Conservation (phyloP, 1,140 invertebrate species). For the Adelges cooleyi region DNA sequence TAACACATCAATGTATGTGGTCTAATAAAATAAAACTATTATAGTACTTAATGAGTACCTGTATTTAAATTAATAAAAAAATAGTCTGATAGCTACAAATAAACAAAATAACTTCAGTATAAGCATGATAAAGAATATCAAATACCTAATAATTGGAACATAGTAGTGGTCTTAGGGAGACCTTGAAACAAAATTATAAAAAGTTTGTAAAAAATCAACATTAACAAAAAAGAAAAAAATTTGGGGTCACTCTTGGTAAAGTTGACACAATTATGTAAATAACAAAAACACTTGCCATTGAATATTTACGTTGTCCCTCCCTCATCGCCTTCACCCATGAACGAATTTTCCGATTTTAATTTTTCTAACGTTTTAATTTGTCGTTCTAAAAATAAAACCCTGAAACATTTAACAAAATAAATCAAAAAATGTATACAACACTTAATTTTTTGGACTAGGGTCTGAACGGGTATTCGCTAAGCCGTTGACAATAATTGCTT, state of each 20-base stretch:
- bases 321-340: slow-evolving; percentile 59
- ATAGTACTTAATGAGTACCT: slow-evolving; percentile 4
- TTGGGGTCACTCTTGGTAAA: background rate
- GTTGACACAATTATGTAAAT: slow-evolving; percentile 16
- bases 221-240: slow-evolving; percentile 9
- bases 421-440: too few species aligned
- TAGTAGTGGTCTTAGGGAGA: slow-evolving; percentile 2
- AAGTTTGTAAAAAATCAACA: slow-evolving; percentile 27
- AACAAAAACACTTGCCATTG: slow-evolving; percentile 24
- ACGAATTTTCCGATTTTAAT: slow-evolving; percentile 84
- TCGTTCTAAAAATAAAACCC: slow-evolving; percentile 80
- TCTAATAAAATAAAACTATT: background rate
- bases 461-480: too few species aligned
- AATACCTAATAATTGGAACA: slow-evolving; percentile 25
- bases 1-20: too few species aligned
- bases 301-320: slow-evolving; percentile 7
- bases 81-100: background rate
- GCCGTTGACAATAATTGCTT: too few species aligned
- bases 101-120: background rate
- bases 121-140: background rate
- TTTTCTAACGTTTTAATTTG: slow-evolving; percentile 80
- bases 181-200: slow-evolving; percentile 22
- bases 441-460: too few species aligned
- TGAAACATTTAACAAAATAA: too few species aligned
- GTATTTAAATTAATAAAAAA: slow-evolving; percentile 22